Evolutionary conservation across 2,797 vertebrate species (phyloP).

Genomic region (Schizothorax lantsangensis): DNA sequence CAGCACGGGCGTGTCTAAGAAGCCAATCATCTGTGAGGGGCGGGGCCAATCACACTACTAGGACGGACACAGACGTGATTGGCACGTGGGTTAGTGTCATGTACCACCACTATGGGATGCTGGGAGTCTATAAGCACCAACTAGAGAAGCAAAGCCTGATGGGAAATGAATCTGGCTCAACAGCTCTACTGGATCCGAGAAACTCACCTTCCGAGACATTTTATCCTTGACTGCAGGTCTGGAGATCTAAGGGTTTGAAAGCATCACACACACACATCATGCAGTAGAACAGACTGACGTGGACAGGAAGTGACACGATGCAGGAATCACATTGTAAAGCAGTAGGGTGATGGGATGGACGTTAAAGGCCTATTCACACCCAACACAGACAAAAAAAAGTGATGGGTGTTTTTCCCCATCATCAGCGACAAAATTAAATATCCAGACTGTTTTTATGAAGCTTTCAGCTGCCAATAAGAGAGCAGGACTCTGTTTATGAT

Average conservation of each 20-base stretch:
- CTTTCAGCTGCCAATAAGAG: background rate
- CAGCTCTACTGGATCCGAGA: conserved; percentile 40
- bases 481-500: background rate
- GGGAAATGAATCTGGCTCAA: background rate
- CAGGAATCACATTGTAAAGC: background rate
- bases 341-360: background rate
- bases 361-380: background rate
- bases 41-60: background rate
- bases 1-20: conserved; percentile 21
- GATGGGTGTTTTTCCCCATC: too few relatives aligned
- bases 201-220: conserved; percentile 80
- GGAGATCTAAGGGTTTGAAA: conserved; percentile 81
- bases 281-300: conserved; percentile 66
- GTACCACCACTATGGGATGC: conserved; percentile 29
- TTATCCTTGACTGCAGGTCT: conserved; percentile 81
- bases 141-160: conserved; percentile 51
- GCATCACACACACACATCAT: conserved; percentile 76
- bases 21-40: conserved; percentile 17
- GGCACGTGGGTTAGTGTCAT: conserved; percentile 28
- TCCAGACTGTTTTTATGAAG: background rate
- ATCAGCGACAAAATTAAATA: background rate
- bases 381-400: background rate
- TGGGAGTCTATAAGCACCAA: conserved; percentile 40
- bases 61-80: background rate
- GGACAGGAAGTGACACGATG: conserved; percentile 29